Evolutionary conservation across 2,888 invertebrate genomes (phyloP).

Genomic region (Melikaiella ostensackeni): DNA sequence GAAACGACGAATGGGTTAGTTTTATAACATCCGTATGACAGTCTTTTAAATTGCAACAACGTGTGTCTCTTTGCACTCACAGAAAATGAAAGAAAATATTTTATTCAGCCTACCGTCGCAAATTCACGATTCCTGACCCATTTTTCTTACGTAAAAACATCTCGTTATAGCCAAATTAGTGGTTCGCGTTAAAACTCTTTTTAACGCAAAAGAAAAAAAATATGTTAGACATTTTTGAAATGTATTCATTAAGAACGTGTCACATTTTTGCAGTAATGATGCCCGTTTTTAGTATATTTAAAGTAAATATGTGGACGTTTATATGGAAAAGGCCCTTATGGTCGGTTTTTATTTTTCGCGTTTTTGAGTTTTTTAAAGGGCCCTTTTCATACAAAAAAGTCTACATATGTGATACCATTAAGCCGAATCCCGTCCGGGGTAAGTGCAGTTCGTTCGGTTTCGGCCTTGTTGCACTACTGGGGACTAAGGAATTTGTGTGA

Average conservation of each 20-base stretch:
- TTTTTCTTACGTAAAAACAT: not conserved
- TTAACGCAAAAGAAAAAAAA: not conserved
- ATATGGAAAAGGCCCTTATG: too few relatives aligned
- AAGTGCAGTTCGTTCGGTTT: too few relatives aligned
- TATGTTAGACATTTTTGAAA: not conserved
- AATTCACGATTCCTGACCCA: constrained; percentile 11
- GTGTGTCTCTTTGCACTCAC: not conserved
- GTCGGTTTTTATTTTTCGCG: not conserved
- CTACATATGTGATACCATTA: too few relatives aligned
- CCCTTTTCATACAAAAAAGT: too few relatives aligned
- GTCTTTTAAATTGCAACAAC: constrained; percentile 15
- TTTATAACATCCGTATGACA: constrained; percentile 17
- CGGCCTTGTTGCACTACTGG: too few relatives aligned
- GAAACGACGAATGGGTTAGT: constrained; percentile 25
- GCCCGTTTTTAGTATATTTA: not conserved
- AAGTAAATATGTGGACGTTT: not conserved
- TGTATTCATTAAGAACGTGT: not conserved
- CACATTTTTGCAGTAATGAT: not conserved
- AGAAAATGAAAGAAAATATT: constrained; percentile 10
- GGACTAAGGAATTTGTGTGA: too few relatives aligned
- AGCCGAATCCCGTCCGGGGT: too few relatives aligned
- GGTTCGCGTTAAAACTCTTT: not conserved
- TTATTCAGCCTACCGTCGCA: not conserved
- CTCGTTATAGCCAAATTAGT: constrained; percentile 6
- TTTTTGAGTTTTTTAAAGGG: not conserved